Percentiles rank a stretch among this genome's conserved stretches.
phyloP scores from a whole-genome alignment of 2,888 invertebrate species.

The Drosophila quinaria region DNA sequence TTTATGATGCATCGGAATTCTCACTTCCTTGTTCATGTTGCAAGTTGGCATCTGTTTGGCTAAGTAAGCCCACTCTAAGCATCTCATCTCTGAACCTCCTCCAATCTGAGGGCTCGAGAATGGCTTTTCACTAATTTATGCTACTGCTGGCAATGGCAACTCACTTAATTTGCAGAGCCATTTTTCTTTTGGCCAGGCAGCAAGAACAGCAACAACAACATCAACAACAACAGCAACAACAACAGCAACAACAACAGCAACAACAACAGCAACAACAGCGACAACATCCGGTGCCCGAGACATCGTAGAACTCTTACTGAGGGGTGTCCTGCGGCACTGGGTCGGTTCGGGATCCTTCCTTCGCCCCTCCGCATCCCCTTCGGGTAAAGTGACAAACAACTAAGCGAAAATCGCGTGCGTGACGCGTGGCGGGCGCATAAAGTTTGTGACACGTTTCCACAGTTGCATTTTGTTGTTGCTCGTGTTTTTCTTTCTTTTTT shows the following conservation, averaged over 20 bases:
- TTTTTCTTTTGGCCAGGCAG: constrained; percentile 66
- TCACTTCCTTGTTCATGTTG: background rate
- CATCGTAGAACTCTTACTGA: constrained; percentile 2
- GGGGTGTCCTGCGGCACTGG: constrained; percentile 4
- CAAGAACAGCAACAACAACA: constrained; percentile 27
- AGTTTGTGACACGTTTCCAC: constrained; percentile 78
- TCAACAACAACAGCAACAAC: constrained; percentile 26
- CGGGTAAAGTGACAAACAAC: constrained; percentile 75
- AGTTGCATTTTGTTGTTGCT: constrained; percentile 69
- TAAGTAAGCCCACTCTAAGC: background rate
- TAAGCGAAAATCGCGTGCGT: constrained; percentile 80
- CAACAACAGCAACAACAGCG: constrained; percentile 13
- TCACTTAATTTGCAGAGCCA: constrained; percentile 71
- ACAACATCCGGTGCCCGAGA: constrained; percentile 43
- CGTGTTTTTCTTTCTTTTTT: constrained; percentile 14
- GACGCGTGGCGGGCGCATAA: constrained; percentile 78
- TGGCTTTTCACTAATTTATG: constrained; percentile 65
- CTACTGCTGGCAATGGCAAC: constrained; percentile 57
- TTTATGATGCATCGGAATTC: background rate
- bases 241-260: constrained; percentile 42
- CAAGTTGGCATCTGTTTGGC: constrained; percentile 15
- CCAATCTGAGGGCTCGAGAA: constrained; percentile 47
- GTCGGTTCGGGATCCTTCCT: background rate
- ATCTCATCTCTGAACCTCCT: background rate
- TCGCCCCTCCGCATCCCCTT: background rate